Evolutionary conservation across 2,888 invertebrate species (phyloP), one percentile per base, ranked within the genome.

Genomic region (Galerucella pusilla): DNA sequence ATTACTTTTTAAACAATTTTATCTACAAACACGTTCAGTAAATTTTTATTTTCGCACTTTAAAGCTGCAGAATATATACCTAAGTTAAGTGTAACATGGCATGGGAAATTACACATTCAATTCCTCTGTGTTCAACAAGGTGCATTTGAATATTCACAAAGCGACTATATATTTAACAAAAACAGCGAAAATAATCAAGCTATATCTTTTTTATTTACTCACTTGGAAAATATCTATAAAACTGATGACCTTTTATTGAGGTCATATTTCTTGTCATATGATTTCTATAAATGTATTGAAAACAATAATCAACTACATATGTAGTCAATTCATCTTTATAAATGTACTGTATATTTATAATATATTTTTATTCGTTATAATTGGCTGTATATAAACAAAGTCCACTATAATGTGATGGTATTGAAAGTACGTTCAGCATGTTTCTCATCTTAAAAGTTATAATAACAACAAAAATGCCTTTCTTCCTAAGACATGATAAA

Each of bases 401-500:
- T 6, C n/a, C 52, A n/a, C 52, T n/a, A 52, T 52, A 6, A 11
- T 12, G 12, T 14, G 12, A 14, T 49, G 52, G n/a, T 52, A 52
- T 14, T 49, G 12, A 49, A 49, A 35, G 54, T 57, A 4, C 12
- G 42, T 61, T 28, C 14, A 61, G n/a, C 46, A 65, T 46, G 10
- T 65, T 65, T 65, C 64, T 11, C 16, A 16, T 65, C n/a, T 46
- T 11, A 25, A 16, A 20, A 65, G 46, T 65, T 65, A 65, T 46
- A 65, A 65, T 46, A 42, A 25, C 64, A 65, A 45, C 65, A 71
- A 65, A 71, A 65, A 65, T 57, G 66, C 71, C 65, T 74, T 71
- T 35, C 59, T 68, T 11, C n/a, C 11, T 57, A 65, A 63, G 54
- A 20, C 60, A 66, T 69, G 76, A 79, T 75, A 76, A 75, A 76